Evolutionary conservation across 2,888 invertebrate species (phyloP), one percentile per base, ranked within the genome.

Genomic region (Aromia moschata): DNA sequence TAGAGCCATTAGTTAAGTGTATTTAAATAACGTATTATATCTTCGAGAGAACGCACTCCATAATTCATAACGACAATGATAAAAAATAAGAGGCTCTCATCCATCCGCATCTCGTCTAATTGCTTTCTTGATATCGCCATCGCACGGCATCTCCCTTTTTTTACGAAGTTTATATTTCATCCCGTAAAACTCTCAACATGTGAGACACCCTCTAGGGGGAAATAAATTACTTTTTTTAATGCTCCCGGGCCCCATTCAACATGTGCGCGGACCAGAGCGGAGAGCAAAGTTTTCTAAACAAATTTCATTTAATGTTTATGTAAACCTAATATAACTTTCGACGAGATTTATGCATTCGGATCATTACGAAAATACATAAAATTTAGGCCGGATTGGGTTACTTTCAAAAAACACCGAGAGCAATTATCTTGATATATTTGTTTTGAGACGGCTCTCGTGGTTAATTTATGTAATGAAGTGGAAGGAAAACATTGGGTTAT

Each of bases 81-180:
- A 54, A 54, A 54, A 37, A 45, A 45, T 45, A 44, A 51, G 15
- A 33, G 43, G 11, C 20, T 20, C 12, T 36, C 41, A 51, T 30
- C 49, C 30, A 49, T 44, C 44, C 51, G 31, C 37, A 51, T 57
- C 51, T 33, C 38, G 20, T 31, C 12, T 57, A 57, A 57, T 57
- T 57, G 51, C 56, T 57, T 44, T 18, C 51, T 31, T 47, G 56
- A 57, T 57, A 57, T 51, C 12, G 33, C 47, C 41, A 47, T 47
- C 47, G 56, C 47, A 47, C 33, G 41, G 43, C 51, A 51, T 51
- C 36, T 37, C 17, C 25, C n/a, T n/a, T 46, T 49, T 36, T 59
- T 53, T 55, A 59, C 55, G 54, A 37, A 59, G 54, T 44, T 45
- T 49, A 59, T 55, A 49, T 59, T 55, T 59, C 54, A 59, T 55